Percentiles rank a stretch among this genome's conserved stretches.
phyloP scores from a whole-genome alignment of 2,888 invertebrate genomes.

The Autographa gamma region DNA sequence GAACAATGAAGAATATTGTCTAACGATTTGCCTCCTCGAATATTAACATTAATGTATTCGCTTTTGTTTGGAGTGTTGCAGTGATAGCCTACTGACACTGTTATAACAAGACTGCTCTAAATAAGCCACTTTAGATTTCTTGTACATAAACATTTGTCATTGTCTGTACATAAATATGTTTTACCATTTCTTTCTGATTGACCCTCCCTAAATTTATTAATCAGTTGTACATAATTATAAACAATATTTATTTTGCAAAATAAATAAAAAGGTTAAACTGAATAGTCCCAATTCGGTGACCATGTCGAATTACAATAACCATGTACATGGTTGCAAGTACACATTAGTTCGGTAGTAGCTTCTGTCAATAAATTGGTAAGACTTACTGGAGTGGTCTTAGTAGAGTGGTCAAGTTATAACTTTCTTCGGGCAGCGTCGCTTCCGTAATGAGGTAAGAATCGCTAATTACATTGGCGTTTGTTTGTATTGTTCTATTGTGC shows the following conservation, averaged over 20 bases:
- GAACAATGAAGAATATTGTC: slow-evolving; percentile 37
- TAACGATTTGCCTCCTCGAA: slow-evolving; percentile 31
- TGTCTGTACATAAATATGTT: too few relatives aligned
- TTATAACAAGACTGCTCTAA: slow-evolving; percentile 62
- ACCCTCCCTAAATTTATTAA: not conserved
- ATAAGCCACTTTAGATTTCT: slow-evolving; percentile 31
- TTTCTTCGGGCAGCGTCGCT: slow-evolving; percentile 60
- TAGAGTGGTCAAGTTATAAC: slow-evolving; percentile 63
- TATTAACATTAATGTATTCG: slow-evolving; percentile 63
- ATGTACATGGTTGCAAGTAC: too few relatives aligned
- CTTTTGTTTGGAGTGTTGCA: slow-evolving; percentile 71
- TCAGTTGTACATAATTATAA: not conserved
- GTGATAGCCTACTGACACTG: slow-evolving; percentile 66
- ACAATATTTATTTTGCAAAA: too few relatives aligned
- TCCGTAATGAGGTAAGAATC: slow-evolving; percentile 71
- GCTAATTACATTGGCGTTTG: slow-evolving; percentile 61
- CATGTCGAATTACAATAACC: not conserved
- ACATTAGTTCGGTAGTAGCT: not conserved
- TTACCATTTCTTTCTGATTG: too few relatives aligned
- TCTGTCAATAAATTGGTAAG: not conserved
- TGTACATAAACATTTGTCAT: not conserved
- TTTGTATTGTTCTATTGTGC: slow-evolving; percentile 69
- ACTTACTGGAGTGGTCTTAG: slow-evolving; percentile 56
- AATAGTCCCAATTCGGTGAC: not conserved
- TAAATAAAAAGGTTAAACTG: not conserved